These are phyloP conservation scores for Leptopilina drosophilae DNA, from an alignment of 2,888 invertebrate genomes.

Conservation along the genomic window DNA sequence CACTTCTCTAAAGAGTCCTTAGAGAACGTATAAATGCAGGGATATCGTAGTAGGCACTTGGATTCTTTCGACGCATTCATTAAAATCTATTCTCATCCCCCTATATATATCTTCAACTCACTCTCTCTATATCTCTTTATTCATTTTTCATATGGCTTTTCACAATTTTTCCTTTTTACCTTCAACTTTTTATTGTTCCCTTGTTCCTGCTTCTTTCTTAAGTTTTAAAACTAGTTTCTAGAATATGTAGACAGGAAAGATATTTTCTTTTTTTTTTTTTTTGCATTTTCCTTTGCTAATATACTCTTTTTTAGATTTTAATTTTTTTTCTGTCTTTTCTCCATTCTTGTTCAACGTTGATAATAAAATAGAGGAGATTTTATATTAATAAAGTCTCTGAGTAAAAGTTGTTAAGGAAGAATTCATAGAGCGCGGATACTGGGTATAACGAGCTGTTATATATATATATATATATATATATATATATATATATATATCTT, in stretches of 20 bases:
- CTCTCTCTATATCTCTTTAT: neutral
- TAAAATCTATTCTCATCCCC: conserved; percentile 13
- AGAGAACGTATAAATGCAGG: conserved; percentile 14
- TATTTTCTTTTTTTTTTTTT: no score
- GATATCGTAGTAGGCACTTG: conserved; percentile 4
- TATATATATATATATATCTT: no score
- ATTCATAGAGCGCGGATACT: neutral
- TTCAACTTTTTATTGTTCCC: no score
- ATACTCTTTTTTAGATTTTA: neutral
- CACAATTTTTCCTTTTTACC: neutral
- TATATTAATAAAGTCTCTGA: conserved; percentile 12
- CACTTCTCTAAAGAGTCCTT: conserved; percentile 30
- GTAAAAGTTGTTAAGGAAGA: neutral
- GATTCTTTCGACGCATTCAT: conserved; percentile 16
- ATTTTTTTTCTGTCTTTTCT: neutral
- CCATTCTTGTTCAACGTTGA: neutral
- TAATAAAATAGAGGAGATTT: conserved; percentile 8
- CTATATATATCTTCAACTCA: neutral
- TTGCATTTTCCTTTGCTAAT: neutral
- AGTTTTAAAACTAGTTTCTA: no score
- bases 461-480: no score
- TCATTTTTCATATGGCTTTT: neutral
- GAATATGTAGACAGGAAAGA: no score
- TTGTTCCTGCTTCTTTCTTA: no score
- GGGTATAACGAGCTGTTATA: conserved; percentile 1